These are phyloP conservation scores for Procapra przewalskii DNA, from an alignment of 2,113 vertebrate genomes.

Conservation along the genomic window DNA sequence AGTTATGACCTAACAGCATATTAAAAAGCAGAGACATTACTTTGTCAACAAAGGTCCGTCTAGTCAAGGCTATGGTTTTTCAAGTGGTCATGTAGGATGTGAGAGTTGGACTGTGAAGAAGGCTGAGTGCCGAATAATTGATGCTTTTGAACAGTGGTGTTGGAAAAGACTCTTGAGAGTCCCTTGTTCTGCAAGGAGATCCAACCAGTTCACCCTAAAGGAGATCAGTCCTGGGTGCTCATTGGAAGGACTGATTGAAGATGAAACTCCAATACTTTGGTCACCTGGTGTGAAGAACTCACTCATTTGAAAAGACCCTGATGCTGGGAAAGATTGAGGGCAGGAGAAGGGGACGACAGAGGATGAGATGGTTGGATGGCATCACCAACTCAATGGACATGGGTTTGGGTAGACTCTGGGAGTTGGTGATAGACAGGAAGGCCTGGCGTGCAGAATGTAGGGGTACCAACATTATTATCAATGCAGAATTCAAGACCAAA, in stretches of 20 bases:
- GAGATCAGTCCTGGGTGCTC: background rate
- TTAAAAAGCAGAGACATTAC: too few species aligned
- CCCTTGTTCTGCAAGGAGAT: background rate
- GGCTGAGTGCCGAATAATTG: fast-evolving
- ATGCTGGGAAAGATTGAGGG: background rate
- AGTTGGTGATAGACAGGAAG: background rate
- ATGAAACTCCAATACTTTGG: background rate
- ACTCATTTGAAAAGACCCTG: background rate
- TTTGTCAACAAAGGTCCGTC: background rate
- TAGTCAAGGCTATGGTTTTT: background rate
- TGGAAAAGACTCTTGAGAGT: background rate
- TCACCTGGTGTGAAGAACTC: fast-evolving
- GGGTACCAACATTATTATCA: background rate
- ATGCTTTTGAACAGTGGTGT: background rate
- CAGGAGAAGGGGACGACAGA: background rate
- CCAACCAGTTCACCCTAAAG: background rate
- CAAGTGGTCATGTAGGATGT: background rate
- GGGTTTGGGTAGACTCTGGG: background rate
- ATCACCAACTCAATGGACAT: background rate
- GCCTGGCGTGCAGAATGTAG: background rate
- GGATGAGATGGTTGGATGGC: background rate
- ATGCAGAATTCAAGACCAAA: background rate
- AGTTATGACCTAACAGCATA: too few species aligned
- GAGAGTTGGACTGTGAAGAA: background rate
- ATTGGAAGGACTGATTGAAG: background rate